Conservation (phyloP, 2,113 vertebrate species). For the Rhinolophus ferrumequinum region DNA sequence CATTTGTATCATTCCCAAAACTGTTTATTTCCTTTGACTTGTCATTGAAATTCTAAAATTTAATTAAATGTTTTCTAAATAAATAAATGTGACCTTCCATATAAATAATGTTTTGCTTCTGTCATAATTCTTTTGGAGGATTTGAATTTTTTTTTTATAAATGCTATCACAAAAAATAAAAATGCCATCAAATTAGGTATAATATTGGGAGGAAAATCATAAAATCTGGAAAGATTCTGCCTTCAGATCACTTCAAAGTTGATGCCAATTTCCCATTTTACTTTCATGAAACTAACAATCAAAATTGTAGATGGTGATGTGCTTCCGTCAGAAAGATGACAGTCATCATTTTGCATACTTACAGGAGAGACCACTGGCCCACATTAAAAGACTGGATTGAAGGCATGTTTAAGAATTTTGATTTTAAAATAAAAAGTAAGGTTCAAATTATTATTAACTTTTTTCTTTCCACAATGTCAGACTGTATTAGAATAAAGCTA, state of each 20-base stretch:
- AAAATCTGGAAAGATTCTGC: not conserved
- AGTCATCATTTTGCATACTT: not conserved
- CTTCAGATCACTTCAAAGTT: not conserved
- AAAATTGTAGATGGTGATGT: not conserved
- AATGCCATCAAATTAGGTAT: not conserved
- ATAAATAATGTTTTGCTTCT: not conserved
- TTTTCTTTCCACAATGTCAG: too few relatives aligned
- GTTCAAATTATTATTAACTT: too few relatives aligned
- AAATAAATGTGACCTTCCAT: not conserved
- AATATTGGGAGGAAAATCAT: not conserved
- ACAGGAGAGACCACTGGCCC: not conserved
- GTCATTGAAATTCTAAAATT: not conserved
- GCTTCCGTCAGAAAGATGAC: not conserved
- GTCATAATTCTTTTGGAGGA: not conserved
- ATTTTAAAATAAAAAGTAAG: not conserved
- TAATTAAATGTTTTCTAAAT: not conserved
- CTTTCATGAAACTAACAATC: not conserved
- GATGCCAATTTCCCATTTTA: not conserved
- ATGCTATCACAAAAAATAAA: not conserved
- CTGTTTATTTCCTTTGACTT: not conserved
- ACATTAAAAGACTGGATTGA: not conserved
- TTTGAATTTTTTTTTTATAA: not conserved
- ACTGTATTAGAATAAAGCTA: too few relatives aligned
- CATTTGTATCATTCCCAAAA: not conserved
- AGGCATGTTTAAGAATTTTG: not conserved